A percentile compares a stretch with the other conserved stretches of the same genome.
These are phyloP conservation scores for Barbus barbus DNA, from an alignment of 2,113 vertebrate genomes.

Conservation along the genomic window DNA sequence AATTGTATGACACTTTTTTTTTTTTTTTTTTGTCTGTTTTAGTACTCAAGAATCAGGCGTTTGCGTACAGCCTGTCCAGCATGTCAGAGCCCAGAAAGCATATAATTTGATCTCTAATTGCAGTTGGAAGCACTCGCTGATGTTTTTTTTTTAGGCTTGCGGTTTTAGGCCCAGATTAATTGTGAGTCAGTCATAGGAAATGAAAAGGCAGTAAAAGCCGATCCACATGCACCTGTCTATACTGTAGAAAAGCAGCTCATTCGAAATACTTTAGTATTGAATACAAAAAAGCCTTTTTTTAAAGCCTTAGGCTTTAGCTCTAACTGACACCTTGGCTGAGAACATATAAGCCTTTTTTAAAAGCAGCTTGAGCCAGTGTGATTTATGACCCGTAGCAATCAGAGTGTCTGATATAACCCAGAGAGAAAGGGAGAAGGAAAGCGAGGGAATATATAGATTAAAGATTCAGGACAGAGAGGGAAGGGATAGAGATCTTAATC, in stretches of 20 bases:
- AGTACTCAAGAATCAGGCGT: not conserved
- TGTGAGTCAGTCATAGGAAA: constrained; percentile 11
- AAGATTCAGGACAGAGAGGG: not conserved
- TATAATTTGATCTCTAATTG: constrained; percentile 22
- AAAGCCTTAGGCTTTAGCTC: not conserved
- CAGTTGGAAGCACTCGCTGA: not conserved
- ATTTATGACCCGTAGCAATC: constrained; percentile 27
- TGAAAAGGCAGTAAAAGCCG: constrained; percentile 16
- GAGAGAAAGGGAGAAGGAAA: constrained; percentile 9
- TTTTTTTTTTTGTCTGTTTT: not conserved
- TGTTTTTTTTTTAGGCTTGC: not conserved
- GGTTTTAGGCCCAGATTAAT: constrained; percentile 11
- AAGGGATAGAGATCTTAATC: not conserved
- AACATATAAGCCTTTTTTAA: constrained; percentile 19
- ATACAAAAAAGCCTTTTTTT: not conserved
- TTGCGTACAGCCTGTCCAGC: not conserved
- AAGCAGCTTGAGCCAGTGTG: constrained; percentile 32
- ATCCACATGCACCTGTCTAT: constrained; percentile 26
- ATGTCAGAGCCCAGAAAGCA: constrained; percentile 20
- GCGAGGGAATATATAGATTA: not conserved
- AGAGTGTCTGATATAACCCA: constrained; percentile 19
- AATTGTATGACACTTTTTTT: not conserved
- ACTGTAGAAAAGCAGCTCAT: not conserved
- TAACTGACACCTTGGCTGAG: constrained; percentile 2
- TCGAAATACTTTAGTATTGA: constrained; percentile 3